Percentiles rank a stretch among this genome's conserved stretches.
Conservation (phyloP, 2,888 invertebrate genomes). For the Desoria tigrina region DNA sequence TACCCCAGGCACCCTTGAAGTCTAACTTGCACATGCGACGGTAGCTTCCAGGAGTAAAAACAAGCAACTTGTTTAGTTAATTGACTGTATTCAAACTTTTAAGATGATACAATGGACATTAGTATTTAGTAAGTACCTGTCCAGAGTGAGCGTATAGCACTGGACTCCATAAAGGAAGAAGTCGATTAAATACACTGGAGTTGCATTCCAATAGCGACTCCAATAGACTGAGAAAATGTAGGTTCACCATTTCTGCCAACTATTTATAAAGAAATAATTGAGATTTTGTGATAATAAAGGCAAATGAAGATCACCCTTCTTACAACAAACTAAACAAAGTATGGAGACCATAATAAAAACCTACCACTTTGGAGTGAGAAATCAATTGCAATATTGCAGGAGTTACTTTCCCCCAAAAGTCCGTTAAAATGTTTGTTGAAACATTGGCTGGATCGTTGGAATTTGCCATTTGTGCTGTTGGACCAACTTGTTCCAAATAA, state of each 20-base stretch:
- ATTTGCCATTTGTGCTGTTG: constrained; percentile 58
- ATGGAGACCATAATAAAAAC: constrained; percentile 54
- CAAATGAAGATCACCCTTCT: too few relatives aligned
- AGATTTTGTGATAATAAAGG: background rate
- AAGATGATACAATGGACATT: too few relatives aligned
- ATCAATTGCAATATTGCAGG: constrained; percentile 91
- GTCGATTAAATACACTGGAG: constrained; percentile 85
- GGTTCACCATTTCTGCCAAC: constrained; percentile 96
- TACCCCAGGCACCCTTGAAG: constrained; percentile 84
- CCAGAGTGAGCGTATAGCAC: constrained; percentile 70
- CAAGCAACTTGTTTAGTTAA: background rate
- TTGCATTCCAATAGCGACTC: constrained; percentile 94
- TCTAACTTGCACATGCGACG: constrained; percentile 82
- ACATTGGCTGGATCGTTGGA: constrained; percentile 72
- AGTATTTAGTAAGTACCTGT: constrained; percentile 25
- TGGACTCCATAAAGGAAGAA: constrained; percentile 94
- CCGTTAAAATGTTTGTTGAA: constrained; percentile 80
- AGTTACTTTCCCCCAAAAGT: constrained; percentile 98
- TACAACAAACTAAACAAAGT: background rate
- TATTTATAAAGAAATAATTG: constrained; percentile 57
- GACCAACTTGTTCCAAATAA: constrained; percentile 87
- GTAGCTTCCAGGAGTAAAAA: constrained; percentile 65
- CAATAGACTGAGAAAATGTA: constrained; percentile 91
- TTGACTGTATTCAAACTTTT: background rate
- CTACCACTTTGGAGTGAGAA: constrained; percentile 84